These are phyloP conservation scores for Deroptyus accipitrinus DNA, from an alignment of 2,113 vertebrate genomes.

Conservation along the genomic window DNA sequence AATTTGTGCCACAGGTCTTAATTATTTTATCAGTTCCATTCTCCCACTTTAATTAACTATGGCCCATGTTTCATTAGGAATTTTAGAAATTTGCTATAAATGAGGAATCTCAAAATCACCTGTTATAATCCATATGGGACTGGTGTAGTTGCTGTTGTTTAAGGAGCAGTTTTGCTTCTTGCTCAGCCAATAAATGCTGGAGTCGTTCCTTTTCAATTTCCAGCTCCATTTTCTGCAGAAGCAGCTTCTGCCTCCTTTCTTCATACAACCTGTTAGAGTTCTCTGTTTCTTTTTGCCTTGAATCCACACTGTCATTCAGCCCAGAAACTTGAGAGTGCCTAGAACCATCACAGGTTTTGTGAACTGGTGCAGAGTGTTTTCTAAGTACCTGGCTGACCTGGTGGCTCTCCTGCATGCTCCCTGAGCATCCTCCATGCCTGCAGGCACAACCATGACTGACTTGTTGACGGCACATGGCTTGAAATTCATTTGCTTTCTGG, in stretches of 20 bases:
- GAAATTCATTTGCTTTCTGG: slow-evolving; percentile 9
- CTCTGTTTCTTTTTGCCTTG: slow-evolving; percentile 16
- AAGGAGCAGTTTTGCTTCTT: slow-evolving; percentile 84
- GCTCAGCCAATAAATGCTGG: slow-evolving; percentile 84
- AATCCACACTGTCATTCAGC: not conserved
- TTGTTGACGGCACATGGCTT: not conserved
- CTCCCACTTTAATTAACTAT: not conserved
- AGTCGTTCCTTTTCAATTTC: slow-evolving; percentile 89
- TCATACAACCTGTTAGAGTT: slow-evolving; percentile 77
- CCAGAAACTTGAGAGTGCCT: not conserved
- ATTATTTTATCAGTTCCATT: not conserved
- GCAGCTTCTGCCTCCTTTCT: slow-evolving; percentile 82
- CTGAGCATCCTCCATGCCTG: not conserved
- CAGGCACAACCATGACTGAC: not conserved
- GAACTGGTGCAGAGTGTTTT: not conserved
- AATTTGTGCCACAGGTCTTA: not conserved
- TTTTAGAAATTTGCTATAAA: not conserved
- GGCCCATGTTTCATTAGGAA: not conserved
- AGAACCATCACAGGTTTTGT: slow-evolving; percentile 32
- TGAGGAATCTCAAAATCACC: slow-evolving; percentile 59
- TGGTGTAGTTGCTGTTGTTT: slow-evolving; percentile 86
- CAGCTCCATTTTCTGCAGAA: slow-evolving; percentile 92
- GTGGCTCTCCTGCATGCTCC: not conserved
- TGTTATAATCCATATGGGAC: slow-evolving; percentile 78
- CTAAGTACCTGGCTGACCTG: not conserved